These are phyloP conservation scores for Actenoides lindsayi DNA, from an alignment of 2,113 vertebrate species.

Conservation along the genomic window DNA sequence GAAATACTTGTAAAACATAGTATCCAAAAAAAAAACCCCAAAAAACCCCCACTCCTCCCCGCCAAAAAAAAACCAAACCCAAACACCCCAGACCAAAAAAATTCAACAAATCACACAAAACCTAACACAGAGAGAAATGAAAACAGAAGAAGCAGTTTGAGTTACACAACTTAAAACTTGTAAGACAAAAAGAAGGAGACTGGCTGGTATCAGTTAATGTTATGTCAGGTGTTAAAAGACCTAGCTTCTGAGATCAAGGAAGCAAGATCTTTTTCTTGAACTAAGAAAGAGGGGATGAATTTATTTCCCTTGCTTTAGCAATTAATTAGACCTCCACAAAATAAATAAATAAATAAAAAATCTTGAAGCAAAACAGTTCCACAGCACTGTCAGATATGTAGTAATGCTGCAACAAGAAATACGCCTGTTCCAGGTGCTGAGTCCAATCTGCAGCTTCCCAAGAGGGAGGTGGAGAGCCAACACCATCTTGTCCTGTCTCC, in stretches of 20 bases:
- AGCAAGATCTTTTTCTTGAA: background rate
- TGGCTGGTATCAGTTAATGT: background rate
- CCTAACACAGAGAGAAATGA: background rate
- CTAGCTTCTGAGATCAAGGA: background rate
- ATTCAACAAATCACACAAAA: no score
- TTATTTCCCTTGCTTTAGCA: background rate
- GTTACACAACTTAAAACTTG: background rate
- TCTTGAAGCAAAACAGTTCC: background rate
- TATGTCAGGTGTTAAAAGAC: background rate
- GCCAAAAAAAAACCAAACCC: no score
- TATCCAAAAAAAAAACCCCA: background rate
- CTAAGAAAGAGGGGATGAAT: background rate
- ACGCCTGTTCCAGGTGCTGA: background rate
- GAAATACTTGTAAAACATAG: background rate
- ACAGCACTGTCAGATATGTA: background rate
- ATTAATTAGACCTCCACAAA: background rate
- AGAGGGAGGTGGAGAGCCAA: background rate
- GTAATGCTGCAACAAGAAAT: background rate
- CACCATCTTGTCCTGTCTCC: background rate
- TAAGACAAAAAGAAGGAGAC: background rate
- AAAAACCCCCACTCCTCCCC: no score
- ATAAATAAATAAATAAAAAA: background rate
- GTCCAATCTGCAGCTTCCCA: background rate
- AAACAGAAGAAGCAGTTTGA: background rate
- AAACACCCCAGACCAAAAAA: no score